Percentiles rank a stretch among this genome's conserved stretches.
Conservation (phyloP, 2,113 vertebrate genomes). For the Crotalus helleri region DNA sequence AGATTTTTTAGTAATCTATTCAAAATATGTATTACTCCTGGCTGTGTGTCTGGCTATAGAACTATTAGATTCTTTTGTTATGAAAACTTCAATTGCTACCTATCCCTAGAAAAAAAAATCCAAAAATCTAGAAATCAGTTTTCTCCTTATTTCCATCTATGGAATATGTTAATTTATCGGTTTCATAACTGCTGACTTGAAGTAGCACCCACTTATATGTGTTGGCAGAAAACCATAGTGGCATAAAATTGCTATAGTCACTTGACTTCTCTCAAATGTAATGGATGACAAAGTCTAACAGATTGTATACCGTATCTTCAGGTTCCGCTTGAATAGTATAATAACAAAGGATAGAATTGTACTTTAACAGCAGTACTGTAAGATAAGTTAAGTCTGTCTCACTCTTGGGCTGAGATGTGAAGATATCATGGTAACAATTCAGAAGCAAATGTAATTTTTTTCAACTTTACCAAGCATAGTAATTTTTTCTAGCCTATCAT, state of each 20-base stretch:
- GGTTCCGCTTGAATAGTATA: not conserved
- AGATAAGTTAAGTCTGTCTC: not conserved
- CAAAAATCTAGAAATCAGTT: not conserved
- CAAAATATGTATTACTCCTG: not conserved
- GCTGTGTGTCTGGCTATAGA: no score
- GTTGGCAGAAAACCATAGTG: not conserved
- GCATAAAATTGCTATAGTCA: not conserved
- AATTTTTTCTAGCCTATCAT: not conserved
- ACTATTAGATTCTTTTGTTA: not conserved
- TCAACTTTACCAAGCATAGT: not conserved
- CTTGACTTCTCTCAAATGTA: not conserved
- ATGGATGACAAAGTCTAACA: not conserved
- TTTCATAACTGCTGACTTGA: not conserved
- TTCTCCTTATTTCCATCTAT: not conserved
- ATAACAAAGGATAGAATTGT: not conserved
- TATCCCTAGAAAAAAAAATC: not conserved
- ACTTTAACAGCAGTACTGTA: not conserved
- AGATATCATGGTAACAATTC: not conserved
- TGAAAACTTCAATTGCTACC: not conserved
- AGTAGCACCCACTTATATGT: not conserved
- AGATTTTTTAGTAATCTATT: not conserved
- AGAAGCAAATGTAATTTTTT: not conserved
- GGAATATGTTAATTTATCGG: not conserved
- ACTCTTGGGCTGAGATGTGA: not conserved
- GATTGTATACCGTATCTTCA: not conserved